Conservation (phyloP, 2,888 invertebrate species). For the Deilephila porcellus region DNA sequence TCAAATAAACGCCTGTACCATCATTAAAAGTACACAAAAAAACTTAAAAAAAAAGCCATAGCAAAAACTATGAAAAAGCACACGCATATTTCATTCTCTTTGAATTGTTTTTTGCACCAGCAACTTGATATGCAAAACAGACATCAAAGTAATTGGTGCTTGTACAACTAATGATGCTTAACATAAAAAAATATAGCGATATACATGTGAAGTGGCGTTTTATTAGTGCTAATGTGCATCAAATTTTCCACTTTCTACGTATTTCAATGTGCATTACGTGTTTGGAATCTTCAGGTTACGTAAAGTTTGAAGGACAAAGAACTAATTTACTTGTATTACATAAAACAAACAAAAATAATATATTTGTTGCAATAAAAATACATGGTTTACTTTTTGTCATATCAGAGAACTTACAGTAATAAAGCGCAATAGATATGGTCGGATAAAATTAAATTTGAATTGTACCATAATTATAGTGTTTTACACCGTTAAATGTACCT, state of each 20-base stretch:
- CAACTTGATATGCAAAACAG: slow-evolving; percentile 12
- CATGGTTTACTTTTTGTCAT: background rate
- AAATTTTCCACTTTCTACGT: slow-evolving; percentile 46
- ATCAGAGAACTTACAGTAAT: background rate
- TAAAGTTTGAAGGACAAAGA: slow-evolving; percentile 6
- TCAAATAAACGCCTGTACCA: background rate
- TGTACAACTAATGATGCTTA: slow-evolving; percentile 17
- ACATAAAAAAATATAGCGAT: slow-evolving; percentile 13
- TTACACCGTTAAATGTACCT: background rate
- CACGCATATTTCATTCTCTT: background rate
- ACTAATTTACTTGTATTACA: background rate
- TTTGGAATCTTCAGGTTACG: slow-evolving; percentile 28
- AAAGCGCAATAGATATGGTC: slow-evolving; percentile 10
- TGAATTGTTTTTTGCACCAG: slow-evolving; percentile 3
- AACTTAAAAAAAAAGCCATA: background rate
- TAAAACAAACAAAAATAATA: background rate
- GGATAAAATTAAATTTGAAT: slow-evolving; percentile 1
- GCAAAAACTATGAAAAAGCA: background rate
- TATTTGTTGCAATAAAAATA: background rate
- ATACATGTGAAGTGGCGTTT: slow-evolving; percentile 15
- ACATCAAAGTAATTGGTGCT: slow-evolving; percentile 17
- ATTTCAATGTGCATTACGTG: slow-evolving; percentile 29
- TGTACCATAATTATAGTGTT: no score
- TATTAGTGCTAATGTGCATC: slow-evolving; percentile 18
- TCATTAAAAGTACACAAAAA: background rate